Evolutionary conservation across 2,888 invertebrate species (phyloP), one percentile per base, ranked within the genome.

Genomic region (Sipha maydis): DNA sequence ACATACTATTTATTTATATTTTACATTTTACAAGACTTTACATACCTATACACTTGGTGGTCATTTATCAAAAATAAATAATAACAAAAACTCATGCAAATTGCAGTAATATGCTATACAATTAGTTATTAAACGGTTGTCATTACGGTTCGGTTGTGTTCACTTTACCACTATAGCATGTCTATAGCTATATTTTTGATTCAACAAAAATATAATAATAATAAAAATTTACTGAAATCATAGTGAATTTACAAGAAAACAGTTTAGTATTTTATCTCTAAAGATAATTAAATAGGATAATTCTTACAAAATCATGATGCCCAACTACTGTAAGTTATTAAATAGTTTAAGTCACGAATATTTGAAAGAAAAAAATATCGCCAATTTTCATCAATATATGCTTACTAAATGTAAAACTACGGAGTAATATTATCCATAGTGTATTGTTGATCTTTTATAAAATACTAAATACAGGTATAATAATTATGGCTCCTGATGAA

Each of bases 221-320:
- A 48, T 3, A 14, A 48, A 1, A 48, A 48, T 48, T 14, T 1
- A 48, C 48, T 1, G 11, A 11, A 48, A 11, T 0, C 48, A 1
- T 1, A 14, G 48, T 48, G 48, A 8, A 8, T 61, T 11, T 56
- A 56, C 56, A 56, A 56, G 34, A 25, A 38, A 8, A 38, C 21
- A 1, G 9, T 75, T 38, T 75, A 19, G 21, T 25, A 38, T 41
- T 76, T 41, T 41, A 41, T n/a, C 41, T 41, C 11, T 4, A 41
- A 3, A 76, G 25, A n/a, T 76, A 76, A 41, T 76, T 76, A n/a
- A 28, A 25, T 48, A n/a, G 25, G 38, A 76, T 76, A 76, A 76
- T 75, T 75, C 38, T 9, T n/a, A 9, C 41, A 41, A 76, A 76
- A 69, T 69, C 2, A 11, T 41, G 41, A n/a, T 19, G n/a, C 38